Conservation (phyloP, 2,113 vertebrate genomes). For the Gavia stellata region DNA sequence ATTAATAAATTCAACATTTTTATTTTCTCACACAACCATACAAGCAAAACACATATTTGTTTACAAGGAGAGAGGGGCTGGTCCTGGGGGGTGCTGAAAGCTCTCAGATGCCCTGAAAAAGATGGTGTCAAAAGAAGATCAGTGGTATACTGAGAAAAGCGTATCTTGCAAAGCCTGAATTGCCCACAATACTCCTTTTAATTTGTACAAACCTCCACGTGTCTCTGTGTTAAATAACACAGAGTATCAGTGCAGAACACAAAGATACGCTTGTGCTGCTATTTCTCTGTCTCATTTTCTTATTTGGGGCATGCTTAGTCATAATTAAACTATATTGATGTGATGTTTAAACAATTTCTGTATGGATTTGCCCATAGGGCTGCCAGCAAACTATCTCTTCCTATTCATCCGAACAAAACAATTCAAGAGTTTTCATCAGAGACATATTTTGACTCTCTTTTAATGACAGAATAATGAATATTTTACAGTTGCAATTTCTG, state of each 20-base stretch:
- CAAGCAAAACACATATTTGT: background rate
- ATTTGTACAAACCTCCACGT: background rate
- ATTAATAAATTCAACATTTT: background rate
- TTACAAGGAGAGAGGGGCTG: background rate
- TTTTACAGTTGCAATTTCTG: background rate
- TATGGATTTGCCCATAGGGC: background rate
- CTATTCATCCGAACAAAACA: background rate
- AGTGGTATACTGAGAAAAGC: background rate
- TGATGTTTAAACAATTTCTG: constrained; percentile 19
- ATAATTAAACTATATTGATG: constrained; percentile 45
- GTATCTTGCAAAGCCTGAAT: background rate
- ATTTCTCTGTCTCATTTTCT: background rate
- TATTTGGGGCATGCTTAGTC: background rate
- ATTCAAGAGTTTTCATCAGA: background rate
- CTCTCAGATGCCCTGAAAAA: background rate
- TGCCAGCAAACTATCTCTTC: background rate
- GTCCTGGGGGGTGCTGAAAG: background rate
- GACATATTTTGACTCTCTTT: background rate
- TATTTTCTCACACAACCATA: background rate
- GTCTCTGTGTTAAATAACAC: background rate
- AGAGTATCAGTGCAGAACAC: background rate
- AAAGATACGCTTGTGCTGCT: background rate
- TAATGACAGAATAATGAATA: constrained; percentile 7
- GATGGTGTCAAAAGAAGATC: background rate
- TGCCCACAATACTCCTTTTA: background rate